Evolutionary conservation across 2,113 vertebrate genomes (phyloP).

Genomic region (Platichthys flesus): DNA sequence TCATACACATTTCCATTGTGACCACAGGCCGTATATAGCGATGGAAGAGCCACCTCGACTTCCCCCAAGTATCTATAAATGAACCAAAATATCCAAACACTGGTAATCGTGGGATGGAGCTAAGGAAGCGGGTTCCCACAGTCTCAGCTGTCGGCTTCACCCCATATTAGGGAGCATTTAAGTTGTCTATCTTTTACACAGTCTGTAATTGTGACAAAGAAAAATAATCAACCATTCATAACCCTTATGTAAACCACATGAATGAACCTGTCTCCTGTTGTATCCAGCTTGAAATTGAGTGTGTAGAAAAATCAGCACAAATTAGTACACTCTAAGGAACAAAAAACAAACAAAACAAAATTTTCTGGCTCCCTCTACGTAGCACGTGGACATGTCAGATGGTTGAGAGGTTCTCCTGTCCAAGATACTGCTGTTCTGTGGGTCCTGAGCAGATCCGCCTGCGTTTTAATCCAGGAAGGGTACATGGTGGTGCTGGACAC

Average conservation of each 20-base stretch:
- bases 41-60: too few species aligned
- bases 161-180: too few species aligned
- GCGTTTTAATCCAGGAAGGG: conserved; percentile 73
- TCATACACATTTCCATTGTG: background rate
- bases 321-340: conserved; percentile 27
- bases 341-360: background rate
- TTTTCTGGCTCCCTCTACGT: conserved; percentile 48
- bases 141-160: too few species aligned
- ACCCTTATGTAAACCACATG: background rate
- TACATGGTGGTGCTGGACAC: conserved; percentile 49
- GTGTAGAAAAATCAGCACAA: conserved; percentile 8
- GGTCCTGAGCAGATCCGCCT: conserved; percentile 56
- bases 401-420: conserved; percentile 62
- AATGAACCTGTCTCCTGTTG: background rate
- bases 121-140: too few species aligned
- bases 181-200: too few species aligned
- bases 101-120: too few species aligned
- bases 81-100: too few species aligned
- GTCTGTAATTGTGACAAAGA: background rate
- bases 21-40: too few species aligned
- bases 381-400: conserved; percentile 75
- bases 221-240: background rate
- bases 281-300: background rate
- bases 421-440: conserved; percentile 72
- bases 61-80: too few species aligned